These are phyloP conservation scores for Salmo trutta DNA, from an alignment of 2,797 vertebrate genomes.

Conservation along the genomic window DNA sequence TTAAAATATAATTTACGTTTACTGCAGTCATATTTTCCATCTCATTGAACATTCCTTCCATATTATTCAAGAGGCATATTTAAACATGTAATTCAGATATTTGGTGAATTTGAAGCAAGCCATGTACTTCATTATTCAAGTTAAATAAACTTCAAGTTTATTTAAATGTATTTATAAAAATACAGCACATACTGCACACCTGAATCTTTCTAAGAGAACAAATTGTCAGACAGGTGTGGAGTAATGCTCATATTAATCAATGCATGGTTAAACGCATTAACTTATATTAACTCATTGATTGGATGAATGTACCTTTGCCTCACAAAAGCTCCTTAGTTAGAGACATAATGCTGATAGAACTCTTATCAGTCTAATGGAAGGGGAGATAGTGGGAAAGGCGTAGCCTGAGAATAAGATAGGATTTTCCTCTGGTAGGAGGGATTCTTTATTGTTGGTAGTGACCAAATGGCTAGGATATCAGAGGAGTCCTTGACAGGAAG, in stretches of 20 bases:
- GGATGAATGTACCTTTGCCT: slow-evolving; percentile 12
- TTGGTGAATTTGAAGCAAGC: no score
- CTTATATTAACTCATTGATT: slow-evolving; percentile 14
- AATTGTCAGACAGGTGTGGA: no score
- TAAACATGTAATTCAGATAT: background rate
- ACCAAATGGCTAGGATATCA: slow-evolving; percentile 15
- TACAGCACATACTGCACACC: no score
- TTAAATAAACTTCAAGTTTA: no score
- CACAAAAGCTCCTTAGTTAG: background rate
- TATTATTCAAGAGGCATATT: background rate
- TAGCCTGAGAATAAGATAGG: slow-evolving; percentile 36
- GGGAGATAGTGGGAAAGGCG: slow-evolving; percentile 57
- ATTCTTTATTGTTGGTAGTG: slow-evolving; percentile 20
- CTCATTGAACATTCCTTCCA: no score
- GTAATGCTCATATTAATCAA: background rate
- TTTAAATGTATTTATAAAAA: no score
- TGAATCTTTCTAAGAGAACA: background rate
- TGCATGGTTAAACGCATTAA: background rate
- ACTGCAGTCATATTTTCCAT: background rate
- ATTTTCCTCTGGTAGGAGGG: slow-evolving; percentile 17
- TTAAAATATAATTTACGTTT: background rate
- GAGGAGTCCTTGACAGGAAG: slow-evolving; percentile 2
- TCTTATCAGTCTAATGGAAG: slow-evolving; percentile 65
- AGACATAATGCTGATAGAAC: slow-evolving; percentile 28
- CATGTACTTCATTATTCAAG: no score